Conservation (phyloP, 2,113 vertebrate species). For the Vulpes lagopus region DNA sequence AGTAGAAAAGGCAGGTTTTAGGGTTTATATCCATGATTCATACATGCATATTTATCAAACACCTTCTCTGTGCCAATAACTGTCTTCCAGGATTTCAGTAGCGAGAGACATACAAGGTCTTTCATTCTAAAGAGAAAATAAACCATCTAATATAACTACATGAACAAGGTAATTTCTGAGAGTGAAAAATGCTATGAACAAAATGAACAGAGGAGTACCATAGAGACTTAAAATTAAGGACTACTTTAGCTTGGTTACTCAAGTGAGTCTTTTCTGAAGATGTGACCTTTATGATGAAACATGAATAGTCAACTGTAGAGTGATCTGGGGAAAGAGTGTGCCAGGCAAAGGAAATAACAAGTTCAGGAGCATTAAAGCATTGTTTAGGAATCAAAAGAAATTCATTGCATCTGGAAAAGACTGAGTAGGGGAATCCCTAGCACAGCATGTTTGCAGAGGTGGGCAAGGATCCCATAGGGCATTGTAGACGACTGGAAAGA, state of each 20-base stretch:
- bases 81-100: not conserved
- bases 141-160: not conserved
- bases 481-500: not conserved
- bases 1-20: not conserved
- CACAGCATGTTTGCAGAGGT: not conserved
- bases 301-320: not conserved
- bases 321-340: not conserved
- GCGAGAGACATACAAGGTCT: not conserved
- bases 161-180: not conserved
- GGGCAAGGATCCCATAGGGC: not conserved
- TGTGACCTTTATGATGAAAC: not conserved
- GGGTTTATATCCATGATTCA: not conserved
- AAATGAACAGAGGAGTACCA: not conserved
- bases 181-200: not conserved
- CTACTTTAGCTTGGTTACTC: not conserved
- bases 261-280: not conserved
- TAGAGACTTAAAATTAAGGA: not conserved
- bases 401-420: not conserved
- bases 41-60: not conserved
- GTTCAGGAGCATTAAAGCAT: not conserved
- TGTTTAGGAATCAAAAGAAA: not conserved
- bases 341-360: not conserved
- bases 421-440: not conserved
- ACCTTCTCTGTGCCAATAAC: not conserved
- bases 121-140: not conserved